Evolutionary conservation across 2,888 invertebrate species (phyloP).

Genomic region (Emmelina monodactyla): DNA sequence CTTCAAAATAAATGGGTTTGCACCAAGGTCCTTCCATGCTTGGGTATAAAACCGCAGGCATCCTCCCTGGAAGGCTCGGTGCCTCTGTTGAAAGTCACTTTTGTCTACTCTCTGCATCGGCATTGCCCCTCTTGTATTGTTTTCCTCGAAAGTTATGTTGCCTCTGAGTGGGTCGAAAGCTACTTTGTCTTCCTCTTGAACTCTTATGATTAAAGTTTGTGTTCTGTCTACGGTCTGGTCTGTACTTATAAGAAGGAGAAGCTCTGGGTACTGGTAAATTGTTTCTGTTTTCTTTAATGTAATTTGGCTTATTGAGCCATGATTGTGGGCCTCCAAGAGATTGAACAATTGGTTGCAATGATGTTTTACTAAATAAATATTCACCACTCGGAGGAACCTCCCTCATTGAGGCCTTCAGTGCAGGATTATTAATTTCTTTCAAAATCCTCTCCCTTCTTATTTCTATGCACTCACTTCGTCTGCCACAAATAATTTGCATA

Average conservation of each 20-base stretch:
- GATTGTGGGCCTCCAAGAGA: neutral
- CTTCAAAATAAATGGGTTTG: slow-evolving; percentile 9
- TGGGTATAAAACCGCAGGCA: slow-evolving; percentile 2
- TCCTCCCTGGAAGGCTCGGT: slow-evolving; percentile 3
- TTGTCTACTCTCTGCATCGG: too few relatives aligned
- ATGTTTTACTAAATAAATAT: slow-evolving; percentile 4
- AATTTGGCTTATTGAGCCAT: neutral
- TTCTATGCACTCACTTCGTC: slow-evolving; percentile 7
- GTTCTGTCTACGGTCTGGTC: too few relatives aligned
- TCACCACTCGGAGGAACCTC: slow-evolving; percentile 6
- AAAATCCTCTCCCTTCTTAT: slow-evolving; percentile 1
- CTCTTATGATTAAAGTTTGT: too few relatives aligned
- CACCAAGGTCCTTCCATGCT: slow-evolving; percentile 8
- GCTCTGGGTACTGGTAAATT: too few relatives aligned
- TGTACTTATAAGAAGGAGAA: too few relatives aligned
- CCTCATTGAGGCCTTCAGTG: slow-evolving; percentile 1
- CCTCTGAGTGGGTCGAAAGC: too few relatives aligned
- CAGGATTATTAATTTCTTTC: slow-evolving; percentile 1
- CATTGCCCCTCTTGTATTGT: too few relatives aligned
- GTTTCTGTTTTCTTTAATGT: slow-evolving; percentile 1
- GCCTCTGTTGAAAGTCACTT: too few relatives aligned
- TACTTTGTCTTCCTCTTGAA: too few relatives aligned
- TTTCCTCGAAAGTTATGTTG: too few relatives aligned
- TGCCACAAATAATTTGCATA: slow-evolving; percentile 7
- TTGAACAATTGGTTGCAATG: slow-evolving; percentile 2